A percentile compares a stretch with the other conserved stretches of the same genome.
Conservation (phyloP, 2,888 invertebrate species). For the Tillus elongatus region DNA sequence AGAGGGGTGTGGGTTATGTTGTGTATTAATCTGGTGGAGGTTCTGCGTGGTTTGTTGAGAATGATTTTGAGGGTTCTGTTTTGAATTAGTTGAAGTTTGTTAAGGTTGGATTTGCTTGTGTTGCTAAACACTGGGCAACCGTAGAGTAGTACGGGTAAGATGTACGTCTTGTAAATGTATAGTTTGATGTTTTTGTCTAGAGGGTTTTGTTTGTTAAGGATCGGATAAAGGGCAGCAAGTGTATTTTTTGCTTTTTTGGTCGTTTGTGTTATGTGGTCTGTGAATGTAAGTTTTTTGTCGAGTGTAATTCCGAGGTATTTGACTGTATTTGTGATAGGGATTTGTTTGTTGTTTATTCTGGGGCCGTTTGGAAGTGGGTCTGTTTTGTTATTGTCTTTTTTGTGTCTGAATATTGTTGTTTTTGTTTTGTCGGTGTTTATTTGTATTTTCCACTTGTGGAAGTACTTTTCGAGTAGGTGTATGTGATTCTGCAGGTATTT, state of each 20-base stretch:
- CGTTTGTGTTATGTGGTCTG: not conserved
- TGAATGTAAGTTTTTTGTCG: slow-evolving; percentile 1
- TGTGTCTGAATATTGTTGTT: not conserved
- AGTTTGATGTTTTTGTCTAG: slow-evolving; percentile 6
- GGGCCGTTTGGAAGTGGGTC: not conserved
- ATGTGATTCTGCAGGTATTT: slow-evolving; percentile 5
- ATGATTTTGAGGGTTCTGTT: slow-evolving; percentile 7
- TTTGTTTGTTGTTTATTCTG: not conserved
- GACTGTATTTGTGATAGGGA: not conserved
- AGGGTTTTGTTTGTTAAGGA: not conserved
- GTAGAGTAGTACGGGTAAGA: slow-evolving; percentile 7
- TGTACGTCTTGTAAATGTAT: slow-evolving; percentile 5
- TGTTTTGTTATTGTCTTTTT: slow-evolving; percentile 1
- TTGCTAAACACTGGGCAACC: slow-evolving; percentile 5
- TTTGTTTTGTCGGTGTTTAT: slow-evolving; percentile 5
- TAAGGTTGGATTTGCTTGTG: not conserved
- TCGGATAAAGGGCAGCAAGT: not conserved
- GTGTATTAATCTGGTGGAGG: not conserved
- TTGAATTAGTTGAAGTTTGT: slow-evolving; percentile 6
- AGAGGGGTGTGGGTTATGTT: too few species aligned
- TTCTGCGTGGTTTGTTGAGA: slow-evolving; percentile 1
- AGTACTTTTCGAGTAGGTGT: slow-evolving; percentile 3
- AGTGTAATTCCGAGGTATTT: slow-evolving; percentile 10
- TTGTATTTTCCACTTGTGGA: slow-evolving; percentile 5
- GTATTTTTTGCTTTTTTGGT: slow-evolving; percentile 3